These are phyloP conservation scores for Pipra filicauda DNA, from an alignment of 2,113 vertebrate genomes.

Conservation along the genomic window DNA sequence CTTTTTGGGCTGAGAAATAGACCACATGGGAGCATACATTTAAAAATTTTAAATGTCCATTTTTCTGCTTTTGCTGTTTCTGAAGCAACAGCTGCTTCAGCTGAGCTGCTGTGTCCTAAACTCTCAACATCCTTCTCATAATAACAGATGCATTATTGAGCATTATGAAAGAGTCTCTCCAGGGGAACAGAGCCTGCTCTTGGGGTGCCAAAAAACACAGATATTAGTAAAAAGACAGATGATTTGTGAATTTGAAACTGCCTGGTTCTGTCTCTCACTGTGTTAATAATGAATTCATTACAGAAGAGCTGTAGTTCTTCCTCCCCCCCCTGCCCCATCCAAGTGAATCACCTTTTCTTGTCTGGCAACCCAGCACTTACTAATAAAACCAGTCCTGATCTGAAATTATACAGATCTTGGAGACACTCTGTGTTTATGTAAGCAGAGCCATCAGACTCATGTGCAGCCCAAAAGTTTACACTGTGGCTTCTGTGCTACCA, in stretches of 20 bases:
- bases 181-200: constrained; percentile 32
- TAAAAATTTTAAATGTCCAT: constrained; percentile 13
- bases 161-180: constrained; percentile 51
- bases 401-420: not conserved
- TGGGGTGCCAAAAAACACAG: constrained; percentile 54
- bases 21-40: constrained; percentile 49
- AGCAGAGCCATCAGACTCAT: not conserved
- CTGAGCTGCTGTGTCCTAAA: constrained; percentile 40
- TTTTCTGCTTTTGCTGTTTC: constrained; percentile 26
- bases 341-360: constrained; percentile 9
- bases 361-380: not conserved
- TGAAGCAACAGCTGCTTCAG: constrained; percentile 64
- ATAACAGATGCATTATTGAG: constrained; percentile 61
- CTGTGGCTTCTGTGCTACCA: not conserved
- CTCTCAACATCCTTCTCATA: constrained; percentile 60
- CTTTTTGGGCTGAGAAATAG: constrained; percentile 39
- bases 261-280: constrained; percentile 35
- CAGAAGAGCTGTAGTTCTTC: not conserved
- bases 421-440: not conserved
- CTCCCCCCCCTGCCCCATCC: not conserved
- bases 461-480: not conserved
- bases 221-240: constrained; percentile 61
- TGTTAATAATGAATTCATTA: constrained; percentile 58
- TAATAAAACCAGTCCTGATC: not conserved
- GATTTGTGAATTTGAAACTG: constrained; percentile 64